Evolutionary conservation across 2,888 invertebrate species (phyloP), one percentile per base, ranked within the genome.

Genomic region (Cataglyphis livida): DNA sequence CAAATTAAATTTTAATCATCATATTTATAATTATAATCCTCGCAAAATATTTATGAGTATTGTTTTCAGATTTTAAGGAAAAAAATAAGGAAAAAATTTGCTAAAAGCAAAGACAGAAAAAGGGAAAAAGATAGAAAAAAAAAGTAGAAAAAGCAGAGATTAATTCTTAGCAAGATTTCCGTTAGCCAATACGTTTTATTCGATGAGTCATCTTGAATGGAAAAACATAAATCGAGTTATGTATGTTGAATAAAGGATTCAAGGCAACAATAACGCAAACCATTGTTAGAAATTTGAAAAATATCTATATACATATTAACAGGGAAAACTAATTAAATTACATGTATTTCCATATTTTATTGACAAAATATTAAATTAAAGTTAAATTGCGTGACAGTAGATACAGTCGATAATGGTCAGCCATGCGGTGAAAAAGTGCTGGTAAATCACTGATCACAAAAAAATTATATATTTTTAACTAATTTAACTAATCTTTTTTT

Each of bases 161-260:
- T 65, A 65, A 65, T 51, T 25, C 12, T 51, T n/a, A 75, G 7
- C 65, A 51, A 65, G 35, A 65, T 51, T 64, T 35, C 18, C 35
- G 35, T 38, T 51, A 75, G 18, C 10, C 18, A 38, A 75, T 25
- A 44, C 9, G 32, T 44, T 44, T 51, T 12, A 18, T 32, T 35
- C 15, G 57, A 57, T 28, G 48, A 51, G n/a, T 48, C 51, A 32
- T 12, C 25, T 65, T 65, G 65, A 51, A 0, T 25, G 15, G 32
- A 7, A 25, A 70, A 51, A 48, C 38, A 21, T 21, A 32, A 28
- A 48, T 6, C n/a, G 18, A 51, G 51, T 51, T 7, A 3, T 32
- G 5, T 32, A 15, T 15, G 41, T 32, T 44, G 41, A 75, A 15
- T 32, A 2, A 10, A 4, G 3, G 15, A 41, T 38, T 35, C 25